Evolutionary conservation across 2,113 vertebrate genomes (phyloP).

Genomic region (Pseudorasbora parva): DNA sequence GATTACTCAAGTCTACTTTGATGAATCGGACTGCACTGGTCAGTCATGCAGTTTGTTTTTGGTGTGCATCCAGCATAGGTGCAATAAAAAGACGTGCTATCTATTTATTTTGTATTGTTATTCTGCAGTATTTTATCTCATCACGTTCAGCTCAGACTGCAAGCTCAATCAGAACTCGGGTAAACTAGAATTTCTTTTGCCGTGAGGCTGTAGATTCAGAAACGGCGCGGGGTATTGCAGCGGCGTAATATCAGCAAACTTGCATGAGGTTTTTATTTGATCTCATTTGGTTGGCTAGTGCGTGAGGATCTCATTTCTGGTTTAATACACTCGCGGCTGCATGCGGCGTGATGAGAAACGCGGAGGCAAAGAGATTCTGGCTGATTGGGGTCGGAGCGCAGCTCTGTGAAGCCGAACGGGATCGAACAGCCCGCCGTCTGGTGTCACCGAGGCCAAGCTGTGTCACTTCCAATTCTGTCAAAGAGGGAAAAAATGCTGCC

Average conservation of each 20-base stretch:
- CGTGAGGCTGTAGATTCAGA: not conserved
- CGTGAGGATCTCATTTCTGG: not conserved
- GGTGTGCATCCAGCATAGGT: too few species aligned
- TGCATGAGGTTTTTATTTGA: not conserved
- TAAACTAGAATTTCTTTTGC: not conserved
- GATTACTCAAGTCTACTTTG: not conserved
- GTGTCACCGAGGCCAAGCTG: not conserved
- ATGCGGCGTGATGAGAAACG: not conserved
- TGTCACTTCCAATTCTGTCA: constrained; percentile 51
- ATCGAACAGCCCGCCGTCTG: constrained; percentile 8
- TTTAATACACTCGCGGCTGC: not conserved
- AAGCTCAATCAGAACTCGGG: not conserved
- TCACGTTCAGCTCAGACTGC: not conserved
- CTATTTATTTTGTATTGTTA: not conserved
- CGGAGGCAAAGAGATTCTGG: not conserved
- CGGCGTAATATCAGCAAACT: not conserved
- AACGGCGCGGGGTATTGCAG: not conserved
- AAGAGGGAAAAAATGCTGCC: constrained; percentile 16
- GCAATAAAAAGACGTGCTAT: not conserved
- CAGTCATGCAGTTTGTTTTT: not conserved
- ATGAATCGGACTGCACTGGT: not conserved
- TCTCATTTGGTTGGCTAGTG: not conserved
- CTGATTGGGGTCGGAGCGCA: constrained; percentile 38
- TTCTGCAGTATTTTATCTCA: not conserved
- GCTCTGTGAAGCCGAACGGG: constrained; percentile 12